Percentiles rank a stretch among this genome's conserved stretches.
Evolutionary conservation across 2,113 vertebrate genomes (phyloP).

Genomic region (Ciconia boyciana): DNA sequence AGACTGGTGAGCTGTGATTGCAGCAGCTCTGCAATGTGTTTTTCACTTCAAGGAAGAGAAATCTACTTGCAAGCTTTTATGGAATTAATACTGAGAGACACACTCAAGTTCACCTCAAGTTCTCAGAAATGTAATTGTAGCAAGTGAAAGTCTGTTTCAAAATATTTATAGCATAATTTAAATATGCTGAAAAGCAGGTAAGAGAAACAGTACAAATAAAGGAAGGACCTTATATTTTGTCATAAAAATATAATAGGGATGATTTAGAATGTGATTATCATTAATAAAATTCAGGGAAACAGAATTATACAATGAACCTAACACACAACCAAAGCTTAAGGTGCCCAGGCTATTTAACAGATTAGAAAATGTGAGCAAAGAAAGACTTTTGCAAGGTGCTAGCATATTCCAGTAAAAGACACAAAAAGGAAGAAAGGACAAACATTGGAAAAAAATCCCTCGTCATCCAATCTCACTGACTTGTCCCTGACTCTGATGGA

Average conservation of each 20-base stretch:
- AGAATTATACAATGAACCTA: not conserved
- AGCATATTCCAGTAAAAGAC: not conserved
- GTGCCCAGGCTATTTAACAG: not conserved
- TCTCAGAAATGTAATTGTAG: not conserved
- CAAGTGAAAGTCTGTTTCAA: not conserved
- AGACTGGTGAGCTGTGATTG: not conserved
- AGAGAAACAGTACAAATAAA: not conserved
- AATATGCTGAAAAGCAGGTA: not conserved
- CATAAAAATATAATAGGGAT: not conserved
- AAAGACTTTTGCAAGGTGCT: not conserved
- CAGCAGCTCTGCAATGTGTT: not conserved
- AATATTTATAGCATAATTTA: not conserved
- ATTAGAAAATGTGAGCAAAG: not conserved
- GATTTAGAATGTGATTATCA: not conserved
- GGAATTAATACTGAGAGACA: not conserved
- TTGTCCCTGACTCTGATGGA: not conserved
- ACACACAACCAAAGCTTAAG: not conserved
- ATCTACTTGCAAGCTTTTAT: not conserved
- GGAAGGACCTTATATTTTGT: not conserved
- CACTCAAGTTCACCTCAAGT: not conserved
- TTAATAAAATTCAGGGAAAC: not conserved
- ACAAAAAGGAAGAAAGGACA: not conserved
- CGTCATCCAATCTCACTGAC: not conserved
- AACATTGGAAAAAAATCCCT: not conserved
- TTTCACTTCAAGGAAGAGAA: not conserved